Percentiles rank a stretch among this genome's conserved stretches.
phyloP scores from a whole-genome alignment of 2,113 vertebrate species.

The Rhadina sibilatrix region DNA sequence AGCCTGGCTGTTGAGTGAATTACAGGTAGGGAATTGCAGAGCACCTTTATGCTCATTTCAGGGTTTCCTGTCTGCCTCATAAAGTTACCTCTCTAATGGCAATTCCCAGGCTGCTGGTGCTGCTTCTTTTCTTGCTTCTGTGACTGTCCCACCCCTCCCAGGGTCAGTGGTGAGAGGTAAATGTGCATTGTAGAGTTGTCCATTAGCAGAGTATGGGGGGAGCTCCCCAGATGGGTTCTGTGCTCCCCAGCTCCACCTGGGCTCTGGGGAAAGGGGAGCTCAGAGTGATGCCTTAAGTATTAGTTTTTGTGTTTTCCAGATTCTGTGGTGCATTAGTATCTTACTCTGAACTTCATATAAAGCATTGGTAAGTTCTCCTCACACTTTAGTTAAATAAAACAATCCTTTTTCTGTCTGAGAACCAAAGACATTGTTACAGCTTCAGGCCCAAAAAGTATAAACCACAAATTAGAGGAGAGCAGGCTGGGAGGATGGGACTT shows the following conservation, averaged over 20 bases:
- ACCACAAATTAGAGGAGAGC: too few relatives aligned
- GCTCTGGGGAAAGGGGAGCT: background rate
- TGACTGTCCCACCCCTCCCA: rapidly evolving
- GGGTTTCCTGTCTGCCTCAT: background rate
- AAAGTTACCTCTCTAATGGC: rapidly evolving
- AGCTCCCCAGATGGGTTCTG: rapidly evolving
- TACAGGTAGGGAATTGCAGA: rapidly evolving
- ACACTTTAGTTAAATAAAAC: background rate
- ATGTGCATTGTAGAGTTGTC: background rate
- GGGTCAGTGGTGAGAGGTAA: background rate
- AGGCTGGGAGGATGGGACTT: background rate
- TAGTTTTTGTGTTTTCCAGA: background rate
- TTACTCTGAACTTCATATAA: background rate
- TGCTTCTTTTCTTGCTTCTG: background rate
- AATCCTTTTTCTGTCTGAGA: rapidly evolving
- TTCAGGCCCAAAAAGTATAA: background rate
- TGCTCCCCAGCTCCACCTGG: background rate
- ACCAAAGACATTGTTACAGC: rapidly evolving
- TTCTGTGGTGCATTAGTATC: rapidly evolving
- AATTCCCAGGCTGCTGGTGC: background rate
- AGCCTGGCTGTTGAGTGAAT: background rate
- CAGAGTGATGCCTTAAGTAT: rapidly evolving
- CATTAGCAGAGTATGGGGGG: background rate
- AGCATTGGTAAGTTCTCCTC: background rate
- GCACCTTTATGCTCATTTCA: rapidly evolving